Evolutionary conservation across 92 coral and sea anemone species (phyloP), one percentile per base, ranked within the genome.

Genomic region (Porites lobata): DNA sequence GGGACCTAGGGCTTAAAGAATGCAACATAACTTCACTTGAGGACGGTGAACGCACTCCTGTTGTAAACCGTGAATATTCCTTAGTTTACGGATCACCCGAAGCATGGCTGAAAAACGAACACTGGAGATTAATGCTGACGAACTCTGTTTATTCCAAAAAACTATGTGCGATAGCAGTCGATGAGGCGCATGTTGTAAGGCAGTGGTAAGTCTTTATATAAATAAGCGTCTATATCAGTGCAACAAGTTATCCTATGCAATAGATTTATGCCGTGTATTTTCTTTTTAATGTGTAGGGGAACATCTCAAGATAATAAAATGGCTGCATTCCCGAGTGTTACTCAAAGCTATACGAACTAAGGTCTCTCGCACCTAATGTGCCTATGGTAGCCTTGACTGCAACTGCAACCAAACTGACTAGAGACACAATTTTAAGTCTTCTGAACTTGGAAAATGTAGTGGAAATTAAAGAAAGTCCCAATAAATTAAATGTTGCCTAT

Each of bases 321-420:
- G 89, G 89, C 82, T 6, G 83, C 89, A 69, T 91, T 91, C 64
- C 38, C 3, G 89, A 88, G 68, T 87, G 72, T 9, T 91, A 83
- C 84, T 76, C 78, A 14, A 83, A 77, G 82, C 76, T 91, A 17
- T 65, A 88, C 47, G 92, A 91, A 74, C 65, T 88, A 26, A 21
- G 92, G 56, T 91, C 92, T 13, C 81, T 91, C 7, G 92, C 89
- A 24, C 89, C 94, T 24, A 69, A 68, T 4, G 86, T 87, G 51
- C 85, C 85, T n/a, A 13, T 91, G 14, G 65, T 87, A 51, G 94
- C 92, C 52, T 70, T 88, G 80, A 91, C 92, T 20, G 92, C 94
- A 22, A 83, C 94, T 18, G 94, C 94, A 63, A 91, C 92, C 12
- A 77, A 70, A 22, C 83, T 77, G 72, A 87, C 91, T 43, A 87